Evolutionary conservation across 2,888 invertebrate species (phyloP), one percentile per base, ranked within the genome.

Genomic region (Lepidochrysops patricia): DNA sequence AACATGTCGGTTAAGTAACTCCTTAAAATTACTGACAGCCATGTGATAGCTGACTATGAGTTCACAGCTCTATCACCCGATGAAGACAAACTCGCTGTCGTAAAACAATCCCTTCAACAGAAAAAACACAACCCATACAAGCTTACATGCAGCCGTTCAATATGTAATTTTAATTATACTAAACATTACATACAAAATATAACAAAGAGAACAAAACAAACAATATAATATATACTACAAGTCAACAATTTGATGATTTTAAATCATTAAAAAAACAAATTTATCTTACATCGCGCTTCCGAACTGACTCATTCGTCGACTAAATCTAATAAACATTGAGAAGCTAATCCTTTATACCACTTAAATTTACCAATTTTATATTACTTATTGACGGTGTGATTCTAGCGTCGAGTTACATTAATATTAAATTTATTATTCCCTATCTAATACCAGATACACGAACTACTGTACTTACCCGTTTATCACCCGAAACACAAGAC

Each of bases 11-110:
- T 85, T 76, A 77, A 75, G 78, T 84, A 82, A 79, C 79, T 84
- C 67, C 89, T 89, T 89, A 89, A 79, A 84, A 84, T 84, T 89
- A 89, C 79, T 89, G 89, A 89, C 89, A 89, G 89, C 89, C 89
- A 89, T 89, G 80, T 89, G 89, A 89, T 88, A 89, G 89, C 89
- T 89, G 87, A 89, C 89, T 84, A 84, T 89, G 89, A 84, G 89
- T 76, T 76, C 72, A 60, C 75, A 81, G 81, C 80, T 75, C 81
- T 77, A 73, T 71, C 69, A 80, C 83, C 68, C 84, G 82, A 80
- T 79, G 84, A 75, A 82, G 85, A 88, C 73, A 88, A 88, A 87
- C 73, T 69, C 76, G 81, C 69, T 77, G 70, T 71, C 64, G 60
- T 63, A 64, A 63, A 65, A 64, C 64, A 62, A 58, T 23, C n/a